Base-by-base conservation (phyloP, 2,888 invertebrate genomes). In the Xanthia togata region DNA sequence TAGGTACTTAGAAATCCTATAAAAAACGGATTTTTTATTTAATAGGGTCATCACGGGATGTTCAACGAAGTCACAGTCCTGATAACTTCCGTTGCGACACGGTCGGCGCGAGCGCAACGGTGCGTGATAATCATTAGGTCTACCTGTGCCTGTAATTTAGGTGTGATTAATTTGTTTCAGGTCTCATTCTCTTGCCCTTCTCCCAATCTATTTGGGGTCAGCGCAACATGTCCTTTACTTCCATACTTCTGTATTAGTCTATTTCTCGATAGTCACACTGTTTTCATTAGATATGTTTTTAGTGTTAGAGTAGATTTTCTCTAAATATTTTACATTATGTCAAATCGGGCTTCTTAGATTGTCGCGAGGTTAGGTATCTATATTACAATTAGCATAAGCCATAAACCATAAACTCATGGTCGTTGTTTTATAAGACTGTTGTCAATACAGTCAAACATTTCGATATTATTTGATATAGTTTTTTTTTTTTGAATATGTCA, bases 71-170 rank as follows among this genome's bases (percentile, higher is more conserved):
- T 88, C 91, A 91, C 91, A 90, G 90, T 92, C 89, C 92, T 90
- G 91, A 90, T 89, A 88, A 88, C 93, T 93, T 96, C 95, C 95
- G 95, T 91, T 89, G 91, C 91, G 92, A 86, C 84, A 84, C 87
- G 87, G 87, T 81, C 87, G 87, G 89, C 93, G 93, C 93, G 86
- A 85, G 93, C 93, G 93, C 95, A 95, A 55, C 93, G 90, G 81
- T 93, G 92, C 96, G 93, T 93, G 92, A 90, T 90, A 89, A 86
- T 89, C 87, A 88, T 90, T 89, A 84, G 79, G 70, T 80, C 88
- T 92, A 92, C 92, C 93, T 93, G 91, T 89, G 78, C 81, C 80
- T 70, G 44, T 86, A 88, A 89, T 89, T 89, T 82, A 87, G 75
- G 78, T 81, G 72, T 78, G 87, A 90, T 89, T 90, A 87, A 89